A percentile compares a stretch with the other conserved stretches of the same genome.
Evolutionary conservation across 1,140 invertebrate species (phyloP).

Genomic region (Drosophila trapezifrons): DNA sequence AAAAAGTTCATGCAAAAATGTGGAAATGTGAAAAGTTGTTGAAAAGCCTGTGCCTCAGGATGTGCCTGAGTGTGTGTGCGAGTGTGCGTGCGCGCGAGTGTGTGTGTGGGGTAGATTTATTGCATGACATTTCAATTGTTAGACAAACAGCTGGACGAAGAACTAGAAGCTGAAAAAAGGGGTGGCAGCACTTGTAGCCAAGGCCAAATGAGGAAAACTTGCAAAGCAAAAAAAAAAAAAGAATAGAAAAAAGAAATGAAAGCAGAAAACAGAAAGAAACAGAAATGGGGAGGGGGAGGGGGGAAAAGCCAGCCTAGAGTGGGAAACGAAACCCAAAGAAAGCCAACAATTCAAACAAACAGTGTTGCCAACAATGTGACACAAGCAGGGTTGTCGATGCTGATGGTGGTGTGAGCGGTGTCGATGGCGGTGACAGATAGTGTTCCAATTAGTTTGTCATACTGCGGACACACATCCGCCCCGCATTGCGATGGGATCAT

Average conservation of each 20-base stretch:
- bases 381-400: conserved; percentile 23
- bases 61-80: conserved; percentile 7
- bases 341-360: conserved; percentile 26
- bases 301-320: background rate
- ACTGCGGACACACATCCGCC: conserved; percentile 5
- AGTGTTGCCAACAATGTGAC: conserved; percentile 32
- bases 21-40: conserved; percentile 81
- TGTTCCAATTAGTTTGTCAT: conserved; percentile 18
- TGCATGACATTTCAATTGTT: conserved; percentile 82
- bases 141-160: conserved; percentile 79
- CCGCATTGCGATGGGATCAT: background rate
- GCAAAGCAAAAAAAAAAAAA: background rate
- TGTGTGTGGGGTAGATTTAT: conserved; percentile 72
- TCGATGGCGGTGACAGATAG: conserved; percentile 19
- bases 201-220: conserved; percentile 61
- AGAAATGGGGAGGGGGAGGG: background rate
- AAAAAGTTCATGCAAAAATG: conserved; percentile 82
- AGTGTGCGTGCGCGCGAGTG: conserved; percentile 22
- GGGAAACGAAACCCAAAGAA: conserved; percentile 24
- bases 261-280: conserved; percentile 8
- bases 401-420: background rate
- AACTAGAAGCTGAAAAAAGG: conserved; percentile 42
- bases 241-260: background rate
- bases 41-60: conserved; percentile 59
- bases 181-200: conserved; percentile 58